Evolutionary conservation across 2,888 invertebrate genomes (phyloP).

Genomic region (Dinocampus coccinellae): DNA sequence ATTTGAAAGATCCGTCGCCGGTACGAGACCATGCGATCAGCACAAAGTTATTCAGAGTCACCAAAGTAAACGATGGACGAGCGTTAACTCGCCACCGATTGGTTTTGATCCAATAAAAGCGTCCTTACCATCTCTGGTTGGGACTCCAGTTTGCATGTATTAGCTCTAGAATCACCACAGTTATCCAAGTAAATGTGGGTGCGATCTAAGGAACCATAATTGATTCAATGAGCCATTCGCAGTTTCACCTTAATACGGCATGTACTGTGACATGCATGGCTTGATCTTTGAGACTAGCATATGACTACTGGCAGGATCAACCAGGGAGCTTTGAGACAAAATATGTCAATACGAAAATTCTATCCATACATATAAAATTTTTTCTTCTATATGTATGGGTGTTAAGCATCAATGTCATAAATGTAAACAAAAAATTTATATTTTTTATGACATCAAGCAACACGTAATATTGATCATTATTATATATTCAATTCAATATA

Average conservation of each 20-base stretch:
- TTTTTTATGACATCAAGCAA: too few species aligned
- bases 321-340: conserved; percentile 25
- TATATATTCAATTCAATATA: too few species aligned
- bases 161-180: conserved; percentile 79
- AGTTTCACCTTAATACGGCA: conserved; percentile 66
- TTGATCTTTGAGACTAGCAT: conserved; percentile 78
- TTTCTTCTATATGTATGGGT: too few species aligned
- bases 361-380: too few species aligned
- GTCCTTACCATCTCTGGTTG: conserved; percentile 67
- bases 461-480: too few species aligned
- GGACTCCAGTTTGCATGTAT: conserved; percentile 74
- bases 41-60: conserved; percentile 71
- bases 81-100: conserved; percentile 22
- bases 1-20: conserved; percentile 76
- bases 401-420: too few species aligned
- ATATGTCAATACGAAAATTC: background rate
- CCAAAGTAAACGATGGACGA: conserved; percentile 67
- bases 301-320: conserved; percentile 46
- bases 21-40: conserved; percentile 61
- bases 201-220: conserved; percentile 70
- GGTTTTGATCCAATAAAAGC: conserved; percentile 26
- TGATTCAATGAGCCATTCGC: conserved; percentile 76
- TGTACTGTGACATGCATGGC: conserved; percentile 78
- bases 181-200: conserved; percentile 70
- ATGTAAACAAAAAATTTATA: too few species aligned